Evolutionary conservation across 2,797 vertebrate species (phyloP).

Genomic region (Adelosebastes latens): DNA sequence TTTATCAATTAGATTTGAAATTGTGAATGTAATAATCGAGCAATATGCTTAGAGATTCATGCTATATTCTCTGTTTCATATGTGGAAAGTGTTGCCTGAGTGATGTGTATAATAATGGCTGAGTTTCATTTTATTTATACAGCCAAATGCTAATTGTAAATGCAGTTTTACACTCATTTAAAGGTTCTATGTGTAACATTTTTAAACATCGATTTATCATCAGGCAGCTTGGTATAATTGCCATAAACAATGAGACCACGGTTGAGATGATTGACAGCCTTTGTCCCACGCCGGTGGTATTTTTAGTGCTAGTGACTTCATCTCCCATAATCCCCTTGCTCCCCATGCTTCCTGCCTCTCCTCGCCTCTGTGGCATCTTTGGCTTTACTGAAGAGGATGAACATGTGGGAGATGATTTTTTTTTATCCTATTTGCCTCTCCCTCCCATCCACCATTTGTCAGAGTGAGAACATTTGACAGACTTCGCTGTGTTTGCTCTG

Average conservation of each 20-base stretch:
- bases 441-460: slow-evolving; percentile 1
- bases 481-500: slow-evolving; percentile 16
- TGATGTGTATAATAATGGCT: slow-evolving; percentile 49
- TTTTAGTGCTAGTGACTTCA: slow-evolving; percentile 18
- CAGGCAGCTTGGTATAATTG: slow-evolving; percentile 14
- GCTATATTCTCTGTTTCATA: slow-evolving; percentile 64
- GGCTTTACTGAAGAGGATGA: slow-evolving; percentile 13
- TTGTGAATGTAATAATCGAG: slow-evolving; percentile 74
- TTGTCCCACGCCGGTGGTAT: background rate
- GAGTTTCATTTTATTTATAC: slow-evolving; percentile 47
- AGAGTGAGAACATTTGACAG: background rate
- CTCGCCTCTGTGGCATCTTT: background rate
- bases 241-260: slow-evolving; percentile 10
- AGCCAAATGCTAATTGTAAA: slow-evolving; percentile 48
- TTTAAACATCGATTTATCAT: slow-evolving; percentile 22
- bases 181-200: slow-evolving; percentile 29
- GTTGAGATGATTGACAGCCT: slow-evolving; percentile 36
- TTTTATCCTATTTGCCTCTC: background rate
- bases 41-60: slow-evolving; percentile 70
- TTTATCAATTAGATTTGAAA: slow-evolving; percentile 62
- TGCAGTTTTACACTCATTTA: slow-evolving; percentile 33
- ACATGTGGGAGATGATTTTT: slow-evolving; percentile 7
- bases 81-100: slow-evolving; percentile 47
- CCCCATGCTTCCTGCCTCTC: background rate
- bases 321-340: slow-evolving; percentile 9